Evolutionary conservation across 1,140 invertebrate genomes (phyloP).

Genomic region (Brachionus calyciflorus): DNA sequence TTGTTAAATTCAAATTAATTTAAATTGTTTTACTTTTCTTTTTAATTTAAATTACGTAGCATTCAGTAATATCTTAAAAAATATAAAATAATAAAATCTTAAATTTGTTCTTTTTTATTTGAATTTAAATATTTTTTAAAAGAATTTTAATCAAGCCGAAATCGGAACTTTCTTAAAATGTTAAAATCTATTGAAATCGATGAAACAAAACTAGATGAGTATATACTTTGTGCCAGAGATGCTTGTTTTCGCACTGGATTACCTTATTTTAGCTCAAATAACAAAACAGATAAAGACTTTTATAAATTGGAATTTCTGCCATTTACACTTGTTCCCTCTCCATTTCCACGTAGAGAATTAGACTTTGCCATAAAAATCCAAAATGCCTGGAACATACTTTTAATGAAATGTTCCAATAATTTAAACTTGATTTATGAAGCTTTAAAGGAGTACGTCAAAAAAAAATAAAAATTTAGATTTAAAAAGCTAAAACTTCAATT

Average conservation of each 20-base stretch:
- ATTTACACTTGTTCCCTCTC: conserved; percentile 16
- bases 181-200: background rate
- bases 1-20: background rate
- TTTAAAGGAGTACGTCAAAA: conserved; percentile 5
- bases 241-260: background rate
- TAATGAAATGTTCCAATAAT: background rate
- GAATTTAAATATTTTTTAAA: background rate
- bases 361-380: background rate
- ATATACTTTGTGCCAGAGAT: background rate
- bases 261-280: conserved; percentile 1
- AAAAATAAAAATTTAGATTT: background rate
- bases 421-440: conserved; percentile 17
- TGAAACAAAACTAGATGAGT: conserved; percentile 12
- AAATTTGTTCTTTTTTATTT: background rate
- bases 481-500: background rate
- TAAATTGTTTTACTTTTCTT: background rate
- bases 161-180: too few relatives aligned
- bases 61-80: too few relatives aligned
- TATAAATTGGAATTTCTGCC: background rate
- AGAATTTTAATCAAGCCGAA: too few relatives aligned
- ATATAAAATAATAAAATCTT: background rate
- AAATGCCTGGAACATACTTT: background rate
- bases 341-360: conserved; percentile 11
- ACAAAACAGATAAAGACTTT: background rate
- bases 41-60: too few relatives aligned